Percentiles rank a stretch among this genome's conserved stretches.
Evolutionary conservation across 2,797 vertebrate species (phyloP).

Genomic region (Bradypodion pumilum): DNA sequence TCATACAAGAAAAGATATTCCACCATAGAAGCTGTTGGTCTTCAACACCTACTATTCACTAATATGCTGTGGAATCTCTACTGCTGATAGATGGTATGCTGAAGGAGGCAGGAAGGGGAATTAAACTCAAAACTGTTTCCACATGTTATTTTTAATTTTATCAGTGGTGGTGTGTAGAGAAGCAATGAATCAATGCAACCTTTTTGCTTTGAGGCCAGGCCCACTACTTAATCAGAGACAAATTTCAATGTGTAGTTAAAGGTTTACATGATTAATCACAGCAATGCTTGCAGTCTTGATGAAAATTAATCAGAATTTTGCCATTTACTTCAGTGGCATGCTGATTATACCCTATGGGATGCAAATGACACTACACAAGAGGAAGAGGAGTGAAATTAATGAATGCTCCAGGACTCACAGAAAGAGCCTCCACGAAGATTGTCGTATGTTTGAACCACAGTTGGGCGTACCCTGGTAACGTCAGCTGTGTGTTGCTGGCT

Average conservation of each 20-base stretch:
- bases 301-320: constrained; percentile 17
- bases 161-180: not conserved
- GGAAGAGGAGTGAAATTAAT: constrained; percentile 14
- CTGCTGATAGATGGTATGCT: not conserved
- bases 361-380: constrained; percentile 8
- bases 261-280: constrained; percentile 17
- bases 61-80: too few relatives aligned
- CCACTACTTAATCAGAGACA: not conserved
- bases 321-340: not conserved
- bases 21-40: too few relatives aligned
- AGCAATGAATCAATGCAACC: not conserved
- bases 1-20: too few relatives aligned
- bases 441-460: too few relatives aligned
- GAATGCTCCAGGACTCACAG: too few relatives aligned
- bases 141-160: not conserved
- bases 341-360: constrained; percentile 13
- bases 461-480: too few relatives aligned
- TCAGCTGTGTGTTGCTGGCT: too few relatives aligned
- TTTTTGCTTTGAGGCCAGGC: not conserved
- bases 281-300: constrained; percentile 8
- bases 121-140: not conserved
- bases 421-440: too few relatives aligned
- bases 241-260: constrained; percentile 13
- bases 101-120: not conserved
- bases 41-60: too few relatives aligned